Evolutionary conservation across 2,888 invertebrate genomes (phyloP).

Genomic region (Pseudolycoriella hygida): DNA sequence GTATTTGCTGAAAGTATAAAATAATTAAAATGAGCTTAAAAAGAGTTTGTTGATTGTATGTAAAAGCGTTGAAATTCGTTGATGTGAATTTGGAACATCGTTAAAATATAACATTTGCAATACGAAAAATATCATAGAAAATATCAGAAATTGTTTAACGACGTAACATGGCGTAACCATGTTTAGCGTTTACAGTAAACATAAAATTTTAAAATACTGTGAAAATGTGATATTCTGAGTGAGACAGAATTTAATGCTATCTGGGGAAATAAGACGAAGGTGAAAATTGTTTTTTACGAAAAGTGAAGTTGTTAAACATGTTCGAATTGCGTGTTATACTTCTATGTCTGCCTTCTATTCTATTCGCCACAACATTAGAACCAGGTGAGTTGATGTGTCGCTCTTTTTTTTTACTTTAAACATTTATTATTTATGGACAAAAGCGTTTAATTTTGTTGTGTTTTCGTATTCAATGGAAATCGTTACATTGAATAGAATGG

Average conservation of each 20-base stretch:
- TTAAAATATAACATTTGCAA: too few relatives aligned
- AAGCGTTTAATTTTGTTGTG: not conserved
- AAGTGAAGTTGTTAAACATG: slow-evolving; percentile 16
- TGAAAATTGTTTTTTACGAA: too few relatives aligned
- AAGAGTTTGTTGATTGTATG: not conserved
- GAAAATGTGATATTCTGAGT: not conserved
- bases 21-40: not conserved
- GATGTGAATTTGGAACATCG: too few relatives aligned
- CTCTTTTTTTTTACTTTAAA: not conserved
- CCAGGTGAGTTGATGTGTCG: slow-evolving; percentile 22
- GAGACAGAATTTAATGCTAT: not conserved
- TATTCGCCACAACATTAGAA: slow-evolving; percentile 29
- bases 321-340: slow-evolving; percentile 29
- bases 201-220: slow-evolving; percentile 1
- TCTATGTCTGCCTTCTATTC: slow-evolving; percentile 29
- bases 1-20: too few relatives aligned
- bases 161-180: not conserved
- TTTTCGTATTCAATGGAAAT: too few relatives aligned
- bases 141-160: too few relatives aligned
- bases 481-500: too few relatives aligned
- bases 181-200: not conserved
- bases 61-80: too few relatives aligned
- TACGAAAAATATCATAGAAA: too few relatives aligned
- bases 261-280: too few relatives aligned
- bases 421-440: not conserved